Evolutionary conservation across 2,888 invertebrate species (phyloP).

Genomic region (Galeopsomyia nigrocyanea): DNA sequence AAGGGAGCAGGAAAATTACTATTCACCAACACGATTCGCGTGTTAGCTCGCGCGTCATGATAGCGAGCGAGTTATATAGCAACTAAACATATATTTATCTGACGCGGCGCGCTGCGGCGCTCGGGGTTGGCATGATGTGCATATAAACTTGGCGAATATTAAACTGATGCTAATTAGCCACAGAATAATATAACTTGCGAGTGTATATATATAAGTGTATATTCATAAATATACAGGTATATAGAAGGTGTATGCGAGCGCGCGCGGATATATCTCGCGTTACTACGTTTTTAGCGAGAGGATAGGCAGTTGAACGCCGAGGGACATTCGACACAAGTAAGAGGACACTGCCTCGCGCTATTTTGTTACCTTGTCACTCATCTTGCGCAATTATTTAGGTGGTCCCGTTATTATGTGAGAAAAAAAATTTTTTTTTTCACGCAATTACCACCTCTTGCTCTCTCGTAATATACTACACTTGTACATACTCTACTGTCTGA

Average conservation of each 20-base stretch:
- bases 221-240: no score
- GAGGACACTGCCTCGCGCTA: slow-evolving; percentile 27
- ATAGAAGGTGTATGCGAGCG: background rate
- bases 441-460: background rate
- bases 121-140: slow-evolving; percentile 5
- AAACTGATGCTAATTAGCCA: slow-evolving; percentile 27
- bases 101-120: background rate
- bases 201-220: no score
- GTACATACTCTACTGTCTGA: no score
- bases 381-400: slow-evolving; percentile 34
- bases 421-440: background rate
- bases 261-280: no score
- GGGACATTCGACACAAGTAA: slow-evolving; percentile 31
- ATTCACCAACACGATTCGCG: no score
- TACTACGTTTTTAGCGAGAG: no score
- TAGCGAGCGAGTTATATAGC: background rate
- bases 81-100: background rate
- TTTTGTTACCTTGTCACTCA: slow-evolving; percentile 34
- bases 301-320: background rate
- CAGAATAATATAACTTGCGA: slow-evolving; percentile 16
- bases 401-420: slow-evolving; percentile 20
- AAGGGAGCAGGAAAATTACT: background rate
- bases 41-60: no score
- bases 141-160: background rate
- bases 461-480: background rate